Base-by-base conservation (phyloP, 2,113 vertebrate genomes). In the Lasiurus borealis region DNA sequence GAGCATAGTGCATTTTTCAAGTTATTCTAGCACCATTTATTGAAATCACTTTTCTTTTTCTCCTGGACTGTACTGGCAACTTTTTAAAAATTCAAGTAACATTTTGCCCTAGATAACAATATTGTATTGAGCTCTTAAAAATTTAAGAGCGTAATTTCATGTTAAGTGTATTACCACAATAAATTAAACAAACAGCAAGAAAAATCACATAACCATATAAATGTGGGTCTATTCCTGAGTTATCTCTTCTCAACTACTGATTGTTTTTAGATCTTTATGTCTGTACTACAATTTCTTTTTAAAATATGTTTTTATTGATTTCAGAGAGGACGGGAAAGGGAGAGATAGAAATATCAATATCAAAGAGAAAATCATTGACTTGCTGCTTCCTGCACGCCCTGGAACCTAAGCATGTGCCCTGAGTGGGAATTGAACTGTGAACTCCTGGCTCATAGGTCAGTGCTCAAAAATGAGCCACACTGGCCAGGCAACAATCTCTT, bases 81-180 rank as follows among this genome's bases (percentile, higher is more conserved):
- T 52, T 85, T 34, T 59, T 92, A 46, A 92, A 89, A 96, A 80
- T 50, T 69, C 31, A 87, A 64, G 27, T 57, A 29, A 62, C 68
- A 40, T n/a, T 85, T 69, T 75, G 69, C 21, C n/a, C 50, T 75
- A 23, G 25, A 48, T 84, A 75, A 31, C 6, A 66, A 76, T 76
- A 66, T 13, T 44, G 18, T 52, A 76, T 23, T 19, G 46, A 66
- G 25, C 3, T 2, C 57, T 71, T 91, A 40, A 84, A 80, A 83
- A 21, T 83, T 59, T 64, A 91, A 75, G 23, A 73, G 29, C 15
- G 16, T 48, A 72, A 83, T 72, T 40, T 50, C 52, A 46, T 83
- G 52, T 27, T 72, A 72, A 72, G 36, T 90, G 77, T 73, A 72
- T 62, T 62, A 73, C 5, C 68, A 83, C 68, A 91, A 83, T 23